Conservation (phyloP, 30 jellyfish, hydroid and myxozoan species). For the Phacellophora camtschatica region DNA sequence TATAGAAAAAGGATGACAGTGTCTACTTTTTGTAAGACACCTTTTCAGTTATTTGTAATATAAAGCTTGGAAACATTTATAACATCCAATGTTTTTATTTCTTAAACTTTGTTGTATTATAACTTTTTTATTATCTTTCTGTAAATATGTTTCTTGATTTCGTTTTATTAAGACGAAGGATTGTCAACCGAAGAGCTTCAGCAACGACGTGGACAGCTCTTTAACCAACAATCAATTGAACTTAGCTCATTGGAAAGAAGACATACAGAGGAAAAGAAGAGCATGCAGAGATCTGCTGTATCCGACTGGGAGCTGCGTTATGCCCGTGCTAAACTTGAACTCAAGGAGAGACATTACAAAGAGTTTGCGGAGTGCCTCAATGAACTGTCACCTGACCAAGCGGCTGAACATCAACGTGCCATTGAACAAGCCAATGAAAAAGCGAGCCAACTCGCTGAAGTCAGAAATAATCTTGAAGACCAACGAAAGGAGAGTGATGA, state of each 20-base stretch:
- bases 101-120: too few species aligned
- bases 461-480: constrained; percentile 81
- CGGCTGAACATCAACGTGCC: constrained; percentile 79
- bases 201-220: constrained; percentile 77
- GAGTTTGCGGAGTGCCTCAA: constrained; percentile 93
- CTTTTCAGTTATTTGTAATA: too few species aligned
- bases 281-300: constrained; percentile 69
- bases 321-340: constrained; percentile 91
- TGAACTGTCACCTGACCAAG: constrained; percentile 87
- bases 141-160: too few species aligned
- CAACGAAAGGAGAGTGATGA: constrained; percentile 83
- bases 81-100: too few species aligned
- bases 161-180: constrained; percentile 60
- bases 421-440: constrained; percentile 89
- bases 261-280: constrained; percentile 79
- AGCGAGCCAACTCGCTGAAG: constrained; percentile 88
- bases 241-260: constrained; percentile 73
- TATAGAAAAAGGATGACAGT: too few species aligned
- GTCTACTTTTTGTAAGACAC: too few species aligned
- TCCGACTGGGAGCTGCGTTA: constrained; percentile 94
- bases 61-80: too few species aligned
- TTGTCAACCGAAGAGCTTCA: constrained; percentile 83
- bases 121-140: too few species aligned
- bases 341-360: constrained; percentile 91
- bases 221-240: constrained; percentile 89